Conservation (phyloP, 2,797 vertebrate species). For the Chelidonichthys spinosus region DNA sequence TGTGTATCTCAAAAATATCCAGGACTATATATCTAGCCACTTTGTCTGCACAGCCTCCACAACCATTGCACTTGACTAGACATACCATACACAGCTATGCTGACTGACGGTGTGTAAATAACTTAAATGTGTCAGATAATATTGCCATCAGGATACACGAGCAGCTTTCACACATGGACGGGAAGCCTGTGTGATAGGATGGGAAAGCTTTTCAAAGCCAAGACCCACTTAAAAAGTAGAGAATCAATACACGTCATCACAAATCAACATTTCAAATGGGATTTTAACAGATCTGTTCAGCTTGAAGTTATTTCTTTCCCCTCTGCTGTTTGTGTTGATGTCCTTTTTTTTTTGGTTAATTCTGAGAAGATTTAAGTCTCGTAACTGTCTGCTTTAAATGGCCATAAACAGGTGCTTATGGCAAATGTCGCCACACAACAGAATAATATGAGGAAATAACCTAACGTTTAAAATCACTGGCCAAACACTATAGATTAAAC, state of each 20-base stretch:
- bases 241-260: conserved; percentile 52
- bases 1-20: conserved; percentile 55
- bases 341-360: conserved; percentile 70
- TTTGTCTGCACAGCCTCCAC: conserved; percentile 81
- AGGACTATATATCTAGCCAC: conserved; percentile 75
- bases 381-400: conserved; percentile 55
- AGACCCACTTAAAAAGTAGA: conserved; percentile 51
- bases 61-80: conserved; percentile 81
- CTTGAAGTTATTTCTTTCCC: conserved; percentile 53
- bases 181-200: conserved; percentile 59
- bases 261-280: conserved; percentile 64
- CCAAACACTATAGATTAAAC: conserved; percentile 43
- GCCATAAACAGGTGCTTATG: conserved; percentile 45
- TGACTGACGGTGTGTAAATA: conserved; percentile 73
- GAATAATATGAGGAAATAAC: conserved; percentile 57
- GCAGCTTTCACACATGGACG: conserved; percentile 75
- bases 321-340: conserved; percentile 44
- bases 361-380: conserved; percentile 57
- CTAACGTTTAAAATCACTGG: conserved; percentile 71
- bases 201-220: conserved; percentile 68
- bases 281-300: conserved; percentile 45
- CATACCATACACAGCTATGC: conserved; percentile 79
- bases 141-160: conserved; percentile 76
- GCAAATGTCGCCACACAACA: conserved; percentile 49
- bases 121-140: conserved; percentile 66